These are phyloP conservation scores for Scaptomyza cyrtandrae DNA, from an alignment of 2,888 invertebrate species.

Conservation along the genomic window DNA sequence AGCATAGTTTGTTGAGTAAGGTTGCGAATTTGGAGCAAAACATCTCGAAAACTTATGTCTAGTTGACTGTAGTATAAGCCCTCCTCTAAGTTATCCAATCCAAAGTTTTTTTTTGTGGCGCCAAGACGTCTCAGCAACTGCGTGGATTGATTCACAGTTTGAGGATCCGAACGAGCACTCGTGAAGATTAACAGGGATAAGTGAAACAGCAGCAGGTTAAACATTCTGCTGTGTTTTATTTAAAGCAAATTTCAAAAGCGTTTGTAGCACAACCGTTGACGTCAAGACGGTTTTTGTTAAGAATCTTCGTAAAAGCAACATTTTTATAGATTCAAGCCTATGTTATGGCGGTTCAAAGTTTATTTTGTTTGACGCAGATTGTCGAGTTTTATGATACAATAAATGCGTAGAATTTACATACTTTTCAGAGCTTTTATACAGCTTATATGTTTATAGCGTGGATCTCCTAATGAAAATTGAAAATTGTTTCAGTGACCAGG, in stretches of 20 bases:
- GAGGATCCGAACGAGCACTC: background rate
- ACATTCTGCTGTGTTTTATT: constrained; percentile 2
- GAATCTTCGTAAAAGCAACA: constrained; percentile 10
- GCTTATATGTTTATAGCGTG: too few relatives aligned
- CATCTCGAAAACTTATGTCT: constrained; percentile 24
- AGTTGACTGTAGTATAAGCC: constrained; percentile 37
- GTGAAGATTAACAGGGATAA: background rate
- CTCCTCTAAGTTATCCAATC: background rate
- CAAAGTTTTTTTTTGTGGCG: constrained; percentile 17
- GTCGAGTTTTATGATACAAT: background rate
- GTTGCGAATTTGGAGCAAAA: constrained; percentile 30
- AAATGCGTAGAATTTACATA: background rate
- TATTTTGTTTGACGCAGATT: background rate
- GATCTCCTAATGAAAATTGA: background rate
- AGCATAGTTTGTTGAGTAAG: constrained; percentile 27
- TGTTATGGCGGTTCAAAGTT: constrained; percentile 1
- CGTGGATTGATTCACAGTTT: constrained; percentile 22
- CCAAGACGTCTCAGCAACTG: constrained; percentile 23
- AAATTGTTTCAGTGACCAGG: background rate
- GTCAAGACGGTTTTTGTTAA: background rate
- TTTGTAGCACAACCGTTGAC: constrained; percentile 1
- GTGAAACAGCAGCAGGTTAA: constrained; percentile 15
- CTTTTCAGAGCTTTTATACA: too few relatives aligned
- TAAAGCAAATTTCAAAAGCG: too few relatives aligned
- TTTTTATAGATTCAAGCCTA: constrained; percentile 7